Base-by-base conservation (phyloP, 1,140 invertebrate genomes). In the Bombus polaris region DNA sequence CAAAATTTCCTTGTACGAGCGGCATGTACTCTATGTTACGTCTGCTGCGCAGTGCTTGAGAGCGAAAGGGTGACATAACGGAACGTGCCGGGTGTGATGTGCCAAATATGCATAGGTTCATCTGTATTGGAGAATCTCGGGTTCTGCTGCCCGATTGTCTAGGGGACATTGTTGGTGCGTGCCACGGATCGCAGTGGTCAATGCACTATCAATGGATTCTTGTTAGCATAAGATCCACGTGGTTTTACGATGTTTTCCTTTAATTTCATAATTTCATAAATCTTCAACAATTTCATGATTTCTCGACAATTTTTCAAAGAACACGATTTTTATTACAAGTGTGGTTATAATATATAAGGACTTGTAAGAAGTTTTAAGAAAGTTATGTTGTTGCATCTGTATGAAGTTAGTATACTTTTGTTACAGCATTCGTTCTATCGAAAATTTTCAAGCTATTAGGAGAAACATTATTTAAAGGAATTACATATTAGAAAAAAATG, bases 41-140 rank as follows among this genome's bases (percentile, higher is more conserved):
- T 70, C 35, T 22, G 71, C 44, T 44, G 71, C 78, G 84, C 84
- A 53, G 84, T 59, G 71, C 70, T 81, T 44, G 22, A 35, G 79
- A 74, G 47, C 59, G 47, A 75, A 85, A 81, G 84, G 84, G 84
- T 85, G 78, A 85, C 59, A 81, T 79, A 81, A 81, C 84, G 84
- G 79, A 85, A 85, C 84, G 79, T 81, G 84, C 79, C 71, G 79
- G 71, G 84, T 66, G 71, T 44, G 84, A 85, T 81, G 84, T 85
- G 84, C 84, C 84, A 85, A 85, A 85, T 85, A 85, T 81, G 84
- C 84, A 81, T 85, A 85, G 78, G 70, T 73, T 73, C 77, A 32
- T 57, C 83, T 68, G 78, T 81, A 81, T 85, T 57, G 57, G 57
- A 85, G 84, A 59, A 81, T 66, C 79, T 35, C 71, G 78, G 84